Evolutionary conservation across 2,888 invertebrate genomes (phyloP), one percentile per base, ranked within the genome.

Genomic region (Drosophila melanosoma): DNA sequence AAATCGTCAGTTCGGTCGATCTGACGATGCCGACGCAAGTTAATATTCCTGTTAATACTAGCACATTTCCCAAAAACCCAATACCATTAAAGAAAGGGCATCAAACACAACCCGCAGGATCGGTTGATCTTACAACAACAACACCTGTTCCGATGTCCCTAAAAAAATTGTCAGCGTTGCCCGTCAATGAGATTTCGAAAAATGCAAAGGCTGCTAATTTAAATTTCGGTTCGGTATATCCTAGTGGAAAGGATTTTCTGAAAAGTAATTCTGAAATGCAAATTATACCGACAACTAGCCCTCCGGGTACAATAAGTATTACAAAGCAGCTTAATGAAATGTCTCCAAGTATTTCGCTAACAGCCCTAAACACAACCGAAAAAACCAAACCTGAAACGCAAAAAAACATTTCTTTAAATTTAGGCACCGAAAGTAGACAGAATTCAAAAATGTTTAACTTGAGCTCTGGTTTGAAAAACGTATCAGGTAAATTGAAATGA

Each of bases 341-440:
- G 63, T 87, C 91, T 11, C 91, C 92, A 0, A 92, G 91, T 52
- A 91, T 91, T 65, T 92, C 91, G 0, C 49, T 91, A 42, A 91
- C 92, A 12, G 91, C 91, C 0, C 79, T 91, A 1, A 79, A 73
- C n/a, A 59, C 76, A 7, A 36, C 58, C 2, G 76, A 81, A 15
- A 76, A 52, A 26, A 6, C 58, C 0, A 80, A 64, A 56, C n/a
- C 76, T 10, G 51, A 53, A 20, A 10, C 52, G 2, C 76, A 53
- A n/a, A 70, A 67, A 32, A 58, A n/a, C 6, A 26, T 33, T 11
- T n/a, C 40, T 11, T 11, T 45, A 23, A 49, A 33, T 38, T 52
- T 60, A 42, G 17, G 26, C 35, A 5, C 52, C 11, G 40, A 60
- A n/a, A 60, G 48, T 32, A 48, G 33, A 2, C 57, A 60, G 20